Conservation (phyloP, 2,888 invertebrate species). For the Beris chalybata region DNA sequence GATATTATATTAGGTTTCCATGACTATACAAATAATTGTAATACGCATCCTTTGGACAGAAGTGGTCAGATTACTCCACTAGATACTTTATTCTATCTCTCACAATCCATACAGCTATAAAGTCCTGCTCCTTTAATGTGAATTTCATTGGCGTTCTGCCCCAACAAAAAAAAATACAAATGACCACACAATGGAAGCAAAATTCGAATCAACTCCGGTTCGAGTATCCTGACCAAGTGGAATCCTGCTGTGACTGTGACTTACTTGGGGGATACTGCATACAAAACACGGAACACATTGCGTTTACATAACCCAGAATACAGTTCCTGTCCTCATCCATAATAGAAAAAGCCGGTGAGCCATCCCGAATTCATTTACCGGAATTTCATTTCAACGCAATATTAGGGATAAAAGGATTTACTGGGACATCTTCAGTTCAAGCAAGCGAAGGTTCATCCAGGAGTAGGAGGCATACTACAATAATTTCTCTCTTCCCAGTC, state of each 20-base stretch:
- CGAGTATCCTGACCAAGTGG: constrained; percentile 14
- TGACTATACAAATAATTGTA: too few relatives aligned
- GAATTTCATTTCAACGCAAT: constrained; percentile 33
- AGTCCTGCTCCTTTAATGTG: too few relatives aligned
- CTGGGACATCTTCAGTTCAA: constrained; percentile 4
- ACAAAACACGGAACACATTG: constrained; percentile 10
- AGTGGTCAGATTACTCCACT: too few relatives aligned
- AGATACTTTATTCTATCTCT: too few relatives aligned
- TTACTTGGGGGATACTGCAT: constrained; percentile 7
- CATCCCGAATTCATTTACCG: constrained; percentile 30
- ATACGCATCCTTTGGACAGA: too few relatives aligned
- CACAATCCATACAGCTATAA: too few relatives aligned
- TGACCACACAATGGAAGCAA: constrained; percentile 23
- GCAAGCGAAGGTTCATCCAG: background rate
- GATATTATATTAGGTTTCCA: too few relatives aligned
- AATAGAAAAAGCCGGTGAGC: constrained; percentile 9
- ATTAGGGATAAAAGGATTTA: constrained; percentile 34
- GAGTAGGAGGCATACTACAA: constrained; percentile 3
- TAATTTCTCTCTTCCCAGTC: background rate
- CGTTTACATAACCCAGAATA: background rate
- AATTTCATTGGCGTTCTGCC: background rate
- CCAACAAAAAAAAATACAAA: constrained; percentile 19
- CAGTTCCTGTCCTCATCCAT: too few relatives aligned
- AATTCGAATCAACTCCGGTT: constrained; percentile 9
- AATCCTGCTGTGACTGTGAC: constrained; percentile 22